Evolutionary conservation across 2,888 invertebrate genomes (phyloP).

Genomic region (Andrena flavipes): DNA sequence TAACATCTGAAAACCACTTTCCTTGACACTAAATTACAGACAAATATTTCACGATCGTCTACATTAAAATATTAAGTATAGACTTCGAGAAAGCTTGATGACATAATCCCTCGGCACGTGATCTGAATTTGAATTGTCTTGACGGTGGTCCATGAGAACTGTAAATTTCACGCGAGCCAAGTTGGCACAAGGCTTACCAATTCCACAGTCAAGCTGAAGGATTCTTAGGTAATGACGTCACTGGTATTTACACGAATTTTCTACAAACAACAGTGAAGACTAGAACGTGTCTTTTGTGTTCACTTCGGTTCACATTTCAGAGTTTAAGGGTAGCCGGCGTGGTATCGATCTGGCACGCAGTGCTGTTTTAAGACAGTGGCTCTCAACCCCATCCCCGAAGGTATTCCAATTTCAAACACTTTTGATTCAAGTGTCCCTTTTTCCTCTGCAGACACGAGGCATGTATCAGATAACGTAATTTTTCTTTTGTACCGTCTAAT

Average conservation of each 20-base stretch:
- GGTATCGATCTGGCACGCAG: slow-evolving; percentile 81
- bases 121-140: slow-evolving; percentile 2
- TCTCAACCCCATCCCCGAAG: slow-evolving; percentile 71
- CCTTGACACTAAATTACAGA: neutral
- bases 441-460: neutral
- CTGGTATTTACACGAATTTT: neutral
- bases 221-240: neutral
- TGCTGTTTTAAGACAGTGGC: slow-evolving; percentile 79
- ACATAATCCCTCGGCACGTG: neutral
- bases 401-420: slow-evolving; percentile 40
- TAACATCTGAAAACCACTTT: no score
- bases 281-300: slow-evolving; percentile 61
- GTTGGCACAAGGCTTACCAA: neutral
- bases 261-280: slow-evolving; percentile 11
- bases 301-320: slow-evolving; percentile 76
- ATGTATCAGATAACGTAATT: slow-evolving; percentile 17
- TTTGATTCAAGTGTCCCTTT: slow-evolving; percentile 27
- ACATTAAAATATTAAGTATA: neutral
- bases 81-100: neutral
- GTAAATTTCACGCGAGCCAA: neutral
- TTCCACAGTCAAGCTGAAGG: neutral
- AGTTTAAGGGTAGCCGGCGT: slow-evolving; percentile 79
- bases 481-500: neutral
- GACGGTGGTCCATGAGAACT: neutral
- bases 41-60: slow-evolving; percentile 3